Evolutionary conservation across 2,113 vertebrate genomes (phyloP), one percentile per base, ranked within the genome.

Genomic region (Xenopus borealis): DNA sequence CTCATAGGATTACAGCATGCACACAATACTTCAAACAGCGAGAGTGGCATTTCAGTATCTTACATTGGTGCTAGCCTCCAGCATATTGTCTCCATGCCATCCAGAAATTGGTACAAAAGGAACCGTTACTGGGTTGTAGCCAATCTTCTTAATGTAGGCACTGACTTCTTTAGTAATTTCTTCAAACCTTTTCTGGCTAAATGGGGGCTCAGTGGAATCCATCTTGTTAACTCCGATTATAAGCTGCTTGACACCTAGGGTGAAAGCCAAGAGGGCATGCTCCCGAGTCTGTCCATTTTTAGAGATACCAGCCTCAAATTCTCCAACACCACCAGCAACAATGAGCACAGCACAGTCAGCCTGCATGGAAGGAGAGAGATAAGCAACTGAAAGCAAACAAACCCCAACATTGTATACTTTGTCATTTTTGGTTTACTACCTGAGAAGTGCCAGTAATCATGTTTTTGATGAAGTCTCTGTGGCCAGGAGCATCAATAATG

Each of bases 21-120:
- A n/a, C n/a, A n/a, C n/a, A n/a, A n/a, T n/a, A n/a, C n/a, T n/a
- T n/a, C n/a, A n/a, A n/a, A n/a, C n/a, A n/a, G n/a, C n/a, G n/a
- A n/a, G n/a, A n/a, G 23, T 40, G 33, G 33, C n/a, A 53, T 14
- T 14, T 16, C 53, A 55, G 8, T 20, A 30, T 91, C 92, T 92
- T 88, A 95, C 94, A 7, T 95, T 95, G 79, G 92, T 89, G 1
- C 93, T 94, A 1, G 93, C 89, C 74, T 95, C 94, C 86, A 95
- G 84, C 94, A 95, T 95, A 88, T 95, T 95, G 87, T 95, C 94
- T 0, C 94, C 94, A 0, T 95, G 94, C 94, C 94, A 95, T 78
- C 94, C 94, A 0, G 93, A 95, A 84, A 95, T 94, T 78, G 92
- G 92, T 75, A 94, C 94, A 0, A 95, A 95, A 52, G 93, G 92